Conservation (phyloP, 2,797 vertebrate species). For the Myotis daubentonii region DNA sequence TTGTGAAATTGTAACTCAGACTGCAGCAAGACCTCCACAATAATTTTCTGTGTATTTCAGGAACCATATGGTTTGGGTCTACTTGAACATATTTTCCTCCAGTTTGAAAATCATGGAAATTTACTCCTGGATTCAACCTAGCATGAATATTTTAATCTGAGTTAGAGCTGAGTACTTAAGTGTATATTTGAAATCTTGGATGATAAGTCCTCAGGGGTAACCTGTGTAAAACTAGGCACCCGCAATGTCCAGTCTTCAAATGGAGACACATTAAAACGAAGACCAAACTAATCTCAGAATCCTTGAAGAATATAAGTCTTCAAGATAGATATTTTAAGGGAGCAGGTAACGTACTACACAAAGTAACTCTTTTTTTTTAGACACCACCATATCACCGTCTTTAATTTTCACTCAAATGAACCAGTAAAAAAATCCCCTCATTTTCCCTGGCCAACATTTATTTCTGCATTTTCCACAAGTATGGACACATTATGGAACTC, state of each 20-base stretch:
- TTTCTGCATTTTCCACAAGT: not conserved
- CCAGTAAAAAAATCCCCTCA: not conserved
- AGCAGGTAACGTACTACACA: not conserved
- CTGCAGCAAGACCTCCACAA: not conserved
- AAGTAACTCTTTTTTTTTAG: not conserved
- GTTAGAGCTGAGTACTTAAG: not conserved
- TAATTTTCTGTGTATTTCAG: not conserved
- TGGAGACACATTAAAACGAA: not conserved
- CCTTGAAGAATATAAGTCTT: not conserved
- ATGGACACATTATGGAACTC: not conserved
- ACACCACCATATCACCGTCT: not conserved
- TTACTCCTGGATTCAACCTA: not conserved
- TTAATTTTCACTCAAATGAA: not conserved
- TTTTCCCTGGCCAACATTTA: not conserved
- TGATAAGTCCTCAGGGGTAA: not conserved
- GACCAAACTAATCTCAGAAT: not conserved
- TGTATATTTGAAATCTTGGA: not conserved
- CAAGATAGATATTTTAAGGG: not conserved
- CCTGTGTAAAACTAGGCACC: not conserved
- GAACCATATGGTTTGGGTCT: not conserved
- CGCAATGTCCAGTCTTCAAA: not conserved
- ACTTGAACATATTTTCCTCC: not conserved
- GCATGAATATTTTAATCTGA: conserved; percentile 20
- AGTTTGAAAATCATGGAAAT: conserved; percentile 2
- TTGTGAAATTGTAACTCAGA: not conserved